phyloP scores from a whole-genome alignment of 2,797 vertebrate genomes.

The Anguilla pacifica region DNA sequence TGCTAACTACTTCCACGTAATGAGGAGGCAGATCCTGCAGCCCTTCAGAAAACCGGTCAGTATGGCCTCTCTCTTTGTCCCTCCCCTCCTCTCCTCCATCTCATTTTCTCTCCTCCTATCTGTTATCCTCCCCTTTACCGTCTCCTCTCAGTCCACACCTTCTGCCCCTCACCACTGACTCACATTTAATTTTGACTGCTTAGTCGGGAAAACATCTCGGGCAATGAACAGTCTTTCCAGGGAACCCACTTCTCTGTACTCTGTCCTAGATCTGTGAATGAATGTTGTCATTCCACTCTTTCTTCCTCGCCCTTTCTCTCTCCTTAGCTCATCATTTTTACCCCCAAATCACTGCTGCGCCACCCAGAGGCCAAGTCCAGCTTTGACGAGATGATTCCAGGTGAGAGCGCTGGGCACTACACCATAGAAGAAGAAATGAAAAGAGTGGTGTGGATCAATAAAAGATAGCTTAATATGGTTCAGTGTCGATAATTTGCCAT shows the following conservation, averaged over 20 bases:
- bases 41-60: constrained; percentile 94
- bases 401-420: constrained; percentile 58
- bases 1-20: constrained; percentile 92
- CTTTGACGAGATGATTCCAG: constrained; percentile 90
- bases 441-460: background rate
- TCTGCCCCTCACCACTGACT: background rate
- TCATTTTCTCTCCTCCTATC: background rate
- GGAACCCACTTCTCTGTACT: background rate
- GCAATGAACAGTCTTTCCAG: background rate
- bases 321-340: constrained; percentile 87
- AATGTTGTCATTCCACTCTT: background rate
- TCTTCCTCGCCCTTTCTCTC: background rate
- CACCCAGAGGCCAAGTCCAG: constrained; percentile 92
- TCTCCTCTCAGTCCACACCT: background rate
- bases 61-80: background rate
- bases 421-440: background rate
- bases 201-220: background rate
- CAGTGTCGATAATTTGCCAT: background rate
- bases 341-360: constrained; percentile 91
- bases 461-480: background rate
- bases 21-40: constrained; percentile 89
- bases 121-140: background rate
- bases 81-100: background rate
- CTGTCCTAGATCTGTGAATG: no score
- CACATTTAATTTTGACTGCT: no score